Evolutionary conservation across 2,113 vertebrate species (phyloP), one percentile per base, ranked within the genome.

Genomic region (Alligator sinensis): DNA sequence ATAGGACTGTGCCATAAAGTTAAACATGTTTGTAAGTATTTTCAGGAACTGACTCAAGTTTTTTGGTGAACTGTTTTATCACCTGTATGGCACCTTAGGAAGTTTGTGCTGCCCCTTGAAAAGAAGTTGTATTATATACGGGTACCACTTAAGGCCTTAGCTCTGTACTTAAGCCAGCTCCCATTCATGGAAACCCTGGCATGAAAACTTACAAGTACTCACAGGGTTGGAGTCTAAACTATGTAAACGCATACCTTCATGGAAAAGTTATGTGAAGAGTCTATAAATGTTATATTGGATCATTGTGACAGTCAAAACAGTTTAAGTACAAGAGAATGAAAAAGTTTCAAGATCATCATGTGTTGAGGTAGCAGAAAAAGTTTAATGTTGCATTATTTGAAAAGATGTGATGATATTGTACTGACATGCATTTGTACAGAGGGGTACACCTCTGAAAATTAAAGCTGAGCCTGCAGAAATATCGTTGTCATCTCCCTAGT

Each of bases 371-470:
- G 27, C 38, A 74, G 59, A 87, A 82, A 34, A 6, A 27, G 27
- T 15, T 81, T 80, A n/a, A 5, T 93, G 34, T 54, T 85, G 30
- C 24, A 38, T 38, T 74, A 38, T 38, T 30, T 38, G 47, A 76
- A 80, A 86, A 61, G 25, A 19, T 54, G 22, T 3, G 68, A 2
- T 78, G 82, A 86, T 84, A 54, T 9, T 4, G 4, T 88, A 59
- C 80, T 95, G 92, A 79, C 59, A 66, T 88, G 61, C 62, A 87
- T 89, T 87, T 86, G 47, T 59, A 75, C 88, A 77, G 70, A 94
- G 86, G 68, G 89, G 66, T 76, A 86, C 47, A 47, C 47, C 47
- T 47, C 47, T 47, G 47, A 47, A 80, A 60, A 61, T 87, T 82
- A 70, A 88, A 78, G 80, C 77, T 94, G 87, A 75, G 24, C 70